Percentiles rank a stretch among this genome's conserved stretches.
Evolutionary conservation across 2,888 invertebrate species (phyloP).

Genomic region (Temnothorax unifasciatus): DNA sequence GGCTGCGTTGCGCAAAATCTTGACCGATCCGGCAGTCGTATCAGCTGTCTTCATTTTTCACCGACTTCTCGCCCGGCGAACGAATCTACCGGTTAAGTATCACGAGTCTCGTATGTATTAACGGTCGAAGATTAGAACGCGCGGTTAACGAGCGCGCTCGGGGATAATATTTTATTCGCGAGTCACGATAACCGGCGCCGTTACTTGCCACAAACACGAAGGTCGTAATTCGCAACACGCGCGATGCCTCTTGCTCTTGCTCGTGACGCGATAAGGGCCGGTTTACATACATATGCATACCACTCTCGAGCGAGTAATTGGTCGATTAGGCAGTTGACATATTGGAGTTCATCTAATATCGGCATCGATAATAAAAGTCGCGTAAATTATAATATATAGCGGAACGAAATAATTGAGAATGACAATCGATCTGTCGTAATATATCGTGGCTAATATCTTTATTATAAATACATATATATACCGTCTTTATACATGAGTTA

Average conservation of each 20-base stretch:
- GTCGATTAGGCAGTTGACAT: slow-evolving; percentile 25
- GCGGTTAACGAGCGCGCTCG: slow-evolving; percentile 13
- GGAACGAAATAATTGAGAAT: slow-evolving; percentile 3
- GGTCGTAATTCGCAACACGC: slow-evolving; percentile 36
- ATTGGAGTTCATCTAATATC: slow-evolving; percentile 31
- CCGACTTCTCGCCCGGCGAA: background rate
- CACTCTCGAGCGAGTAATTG: slow-evolving; percentile 38
- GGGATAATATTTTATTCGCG: slow-evolving; percentile 43
- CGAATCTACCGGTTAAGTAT: slow-evolving; percentile 14
- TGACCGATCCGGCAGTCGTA: slow-evolving; percentile 20
- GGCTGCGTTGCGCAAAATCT: background rate
- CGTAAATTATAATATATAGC: slow-evolving; percentile 1
- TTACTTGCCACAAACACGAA: slow-evolving; percentile 38
- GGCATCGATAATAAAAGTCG: slow-evolving; percentile 26
- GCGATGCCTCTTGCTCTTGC: slow-evolving; percentile 31
- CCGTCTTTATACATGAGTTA: background rate
- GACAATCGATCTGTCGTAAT: background rate
- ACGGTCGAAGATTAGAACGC: slow-evolving; percentile 24
- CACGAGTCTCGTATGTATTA: slow-evolving; percentile 1
- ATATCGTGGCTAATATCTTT: background rate
- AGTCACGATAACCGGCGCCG: slow-evolving; percentile 39
- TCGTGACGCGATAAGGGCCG: slow-evolving; percentile 29
- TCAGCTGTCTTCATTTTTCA: slow-evolving; percentile 13
- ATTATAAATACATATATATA: background rate
- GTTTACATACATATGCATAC: slow-evolving; percentile 13